phyloP scores from a whole-genome alignment of 2,113 vertebrate species.

The Bos javanicus region DNA sequence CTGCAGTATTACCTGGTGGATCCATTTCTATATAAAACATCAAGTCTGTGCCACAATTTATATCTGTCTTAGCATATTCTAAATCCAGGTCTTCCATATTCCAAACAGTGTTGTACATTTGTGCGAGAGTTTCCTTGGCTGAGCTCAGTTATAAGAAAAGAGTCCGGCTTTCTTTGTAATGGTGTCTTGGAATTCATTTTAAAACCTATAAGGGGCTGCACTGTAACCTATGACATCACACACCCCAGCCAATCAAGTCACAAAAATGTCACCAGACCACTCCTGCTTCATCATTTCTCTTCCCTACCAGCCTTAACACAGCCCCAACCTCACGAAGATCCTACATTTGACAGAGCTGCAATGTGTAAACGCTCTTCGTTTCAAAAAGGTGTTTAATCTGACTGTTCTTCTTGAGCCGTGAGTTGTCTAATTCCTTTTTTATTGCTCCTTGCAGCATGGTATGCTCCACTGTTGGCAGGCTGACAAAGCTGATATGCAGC shows the following conservation, averaged over 20 bases:
- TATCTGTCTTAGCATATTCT: conserved; percentile 85
- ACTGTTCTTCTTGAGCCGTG: conserved; percentile 52
- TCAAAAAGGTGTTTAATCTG: conserved; percentile 70
- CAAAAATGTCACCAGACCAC: conserved; percentile 91
- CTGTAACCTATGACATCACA: conserved; percentile 99
- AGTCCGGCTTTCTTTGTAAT: conserved; percentile 83
- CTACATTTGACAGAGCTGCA: conserved; percentile 58
- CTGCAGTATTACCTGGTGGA: conserved; percentile 86
- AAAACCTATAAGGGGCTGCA: conserved; percentile 91
- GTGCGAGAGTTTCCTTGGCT: conserved; percentile 80
- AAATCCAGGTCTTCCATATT: conserved; percentile 85
- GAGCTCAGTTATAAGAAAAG: conserved; percentile 80
- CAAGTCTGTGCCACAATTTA: conserved; percentile 84
- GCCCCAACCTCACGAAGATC: conserved; percentile 64
- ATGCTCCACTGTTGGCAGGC: conserved; percentile 86
- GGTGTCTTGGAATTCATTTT: conserved; percentile 88
- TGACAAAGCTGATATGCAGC: conserved; percentile 91
- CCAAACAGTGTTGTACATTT: conserved; percentile 84
- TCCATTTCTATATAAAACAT: conserved; percentile 92
- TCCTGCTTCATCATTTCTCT: conserved; percentile 88
- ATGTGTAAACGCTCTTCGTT: conserved; percentile 42
- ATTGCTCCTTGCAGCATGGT: conserved; percentile 83
- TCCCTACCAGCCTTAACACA: conserved; percentile 82
- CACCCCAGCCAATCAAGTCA: conserved; percentile 94
- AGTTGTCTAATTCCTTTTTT: conserved; percentile 65